Evolutionary conservation across 2,888 invertebrate species (phyloP).

Genomic region (Lacanobia wlatinum): DNA sequence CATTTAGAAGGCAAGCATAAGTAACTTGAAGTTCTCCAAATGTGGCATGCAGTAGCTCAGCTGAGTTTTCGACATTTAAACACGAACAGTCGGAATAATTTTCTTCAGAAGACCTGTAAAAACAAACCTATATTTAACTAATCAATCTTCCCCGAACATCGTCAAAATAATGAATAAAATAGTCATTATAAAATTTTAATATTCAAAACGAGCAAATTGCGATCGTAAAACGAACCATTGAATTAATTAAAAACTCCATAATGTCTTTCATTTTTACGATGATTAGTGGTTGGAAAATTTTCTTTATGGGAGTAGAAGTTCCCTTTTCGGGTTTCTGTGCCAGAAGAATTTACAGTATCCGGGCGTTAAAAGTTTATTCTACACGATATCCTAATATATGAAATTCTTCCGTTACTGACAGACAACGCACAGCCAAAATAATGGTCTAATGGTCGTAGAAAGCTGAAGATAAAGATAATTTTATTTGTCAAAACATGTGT

Average conservation of each 20-base stretch:
- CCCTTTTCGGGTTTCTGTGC: background rate
- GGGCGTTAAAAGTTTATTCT: too few relatives aligned
- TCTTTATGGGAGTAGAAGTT: conserved; percentile 28
- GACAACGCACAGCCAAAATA: too few relatives aligned
- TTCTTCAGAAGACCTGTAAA: background rate
- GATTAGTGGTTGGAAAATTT: conserved; percentile 18
- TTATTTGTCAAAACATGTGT: too few relatives aligned
- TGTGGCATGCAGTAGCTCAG: background rate
- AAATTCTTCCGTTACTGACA: too few relatives aligned
- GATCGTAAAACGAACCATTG: conserved; percentile 37
- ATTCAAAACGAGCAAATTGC: conserved; percentile 26
- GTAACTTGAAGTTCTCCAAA: background rate
- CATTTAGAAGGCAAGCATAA: too few relatives aligned
- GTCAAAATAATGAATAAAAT: conserved; percentile 17
- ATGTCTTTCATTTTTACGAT: conserved; percentile 38
- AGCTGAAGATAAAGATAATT: too few relatives aligned
- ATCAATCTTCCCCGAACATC: background rate
- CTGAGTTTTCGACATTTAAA: background rate
- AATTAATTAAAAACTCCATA: conserved; percentile 44
- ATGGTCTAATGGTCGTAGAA: too few relatives aligned
- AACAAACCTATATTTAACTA: background rate
- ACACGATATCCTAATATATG: too few relatives aligned
- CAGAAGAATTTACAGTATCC: background rate
- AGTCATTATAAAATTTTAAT: conserved; percentile 9
- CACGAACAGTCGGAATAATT: too few relatives aligned